phyloP scores from a whole-genome alignment of 2,888 invertebrate genomes.

The Macropis europaea region DNA sequence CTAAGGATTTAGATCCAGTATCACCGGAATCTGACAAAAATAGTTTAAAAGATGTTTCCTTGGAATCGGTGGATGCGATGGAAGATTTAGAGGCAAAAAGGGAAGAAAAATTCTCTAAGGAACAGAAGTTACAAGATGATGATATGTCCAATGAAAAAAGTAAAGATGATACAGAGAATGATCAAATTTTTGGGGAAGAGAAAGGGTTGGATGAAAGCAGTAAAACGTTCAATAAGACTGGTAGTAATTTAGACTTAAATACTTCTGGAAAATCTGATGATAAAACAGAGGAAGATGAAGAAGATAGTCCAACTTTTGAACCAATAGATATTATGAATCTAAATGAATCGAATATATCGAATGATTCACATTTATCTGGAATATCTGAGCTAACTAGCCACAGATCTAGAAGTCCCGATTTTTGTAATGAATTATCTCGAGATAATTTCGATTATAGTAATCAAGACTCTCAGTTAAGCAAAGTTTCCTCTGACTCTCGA shows the following conservation, averaged over 20 bases:
- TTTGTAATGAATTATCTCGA: conserved; percentile 75
- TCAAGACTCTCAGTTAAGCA: conserved; percentile 84
- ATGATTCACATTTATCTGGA: conserved; percentile 83
- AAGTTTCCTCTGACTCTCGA: conserved; percentile 84
- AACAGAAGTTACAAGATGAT: conserved; percentile 15
- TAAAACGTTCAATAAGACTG: conserved; percentile 47
- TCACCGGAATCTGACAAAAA: conserved; percentile 89
- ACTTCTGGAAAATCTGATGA: conserved; percentile 78
- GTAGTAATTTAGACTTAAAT: conserved; percentile 56
- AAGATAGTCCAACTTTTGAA: conserved; percentile 86
- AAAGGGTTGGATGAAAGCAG: conserved; percentile 46
- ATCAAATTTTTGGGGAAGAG: conserved; percentile 81
- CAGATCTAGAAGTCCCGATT: conserved; percentile 78
- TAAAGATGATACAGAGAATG: conserved; percentile 74
- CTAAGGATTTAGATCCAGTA: conserved; percentile 90
- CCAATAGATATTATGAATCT: conserved; percentile 81
- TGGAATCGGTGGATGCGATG: conserved; percentile 72
- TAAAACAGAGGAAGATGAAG: conserved; percentile 82
- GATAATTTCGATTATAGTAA: conserved; percentile 78
- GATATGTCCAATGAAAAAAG: conserved; percentile 38
- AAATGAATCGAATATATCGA: conserved; percentile 81
- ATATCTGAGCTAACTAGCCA: conserved; percentile 82
- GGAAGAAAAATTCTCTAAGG: conserved; percentile 48
- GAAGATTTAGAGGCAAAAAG: conserved; percentile 58
- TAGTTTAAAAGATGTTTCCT: conserved; percentile 79